phyloP scores from a whole-genome alignment of 2,797 vertebrate genomes.

The Pachyuromys duprasi region DNA sequence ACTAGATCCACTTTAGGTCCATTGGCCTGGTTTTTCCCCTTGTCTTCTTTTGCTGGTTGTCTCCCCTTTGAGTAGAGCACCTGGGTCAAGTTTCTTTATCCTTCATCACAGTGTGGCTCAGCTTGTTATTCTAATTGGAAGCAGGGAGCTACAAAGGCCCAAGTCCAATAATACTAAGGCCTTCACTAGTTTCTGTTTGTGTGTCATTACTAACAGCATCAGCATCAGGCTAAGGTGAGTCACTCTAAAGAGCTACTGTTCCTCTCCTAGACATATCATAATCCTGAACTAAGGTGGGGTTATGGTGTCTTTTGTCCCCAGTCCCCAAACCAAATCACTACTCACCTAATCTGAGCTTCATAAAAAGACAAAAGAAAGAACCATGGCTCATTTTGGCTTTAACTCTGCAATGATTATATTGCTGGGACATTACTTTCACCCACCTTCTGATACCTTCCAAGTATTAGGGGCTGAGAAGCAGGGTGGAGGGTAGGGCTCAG shows the following conservation, averaged over 20 bases:
- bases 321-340: not conserved
- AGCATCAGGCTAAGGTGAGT: slow-evolving; percentile 44
- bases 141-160: not conserved
- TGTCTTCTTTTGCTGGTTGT: not conserved
- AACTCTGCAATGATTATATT: not conserved
- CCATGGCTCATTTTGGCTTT: not conserved
- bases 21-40: not conserved
- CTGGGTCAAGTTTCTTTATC: not conserved
- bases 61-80: not conserved
- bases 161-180: not conserved
- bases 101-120: not conserved
- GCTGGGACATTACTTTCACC: not conserved
- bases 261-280: slow-evolving; percentile 19
- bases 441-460: not conserved
- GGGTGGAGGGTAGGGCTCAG: no score
- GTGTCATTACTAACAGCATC: slow-evolving; percentile 11
- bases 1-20: not conserved
- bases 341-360: slow-evolving; percentile 19
- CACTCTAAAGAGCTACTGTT: slow-evolving; percentile 45
- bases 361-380: not conserved
- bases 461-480: no score
- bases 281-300: not conserved
- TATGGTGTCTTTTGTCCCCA: not conserved
- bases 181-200: slow-evolving; percentile 39
- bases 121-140: slow-evolving; percentile 44